phyloP scores from a whole-genome alignment of 1,140 invertebrate genomes.

The Neoseiulus cucumeris region DNA sequence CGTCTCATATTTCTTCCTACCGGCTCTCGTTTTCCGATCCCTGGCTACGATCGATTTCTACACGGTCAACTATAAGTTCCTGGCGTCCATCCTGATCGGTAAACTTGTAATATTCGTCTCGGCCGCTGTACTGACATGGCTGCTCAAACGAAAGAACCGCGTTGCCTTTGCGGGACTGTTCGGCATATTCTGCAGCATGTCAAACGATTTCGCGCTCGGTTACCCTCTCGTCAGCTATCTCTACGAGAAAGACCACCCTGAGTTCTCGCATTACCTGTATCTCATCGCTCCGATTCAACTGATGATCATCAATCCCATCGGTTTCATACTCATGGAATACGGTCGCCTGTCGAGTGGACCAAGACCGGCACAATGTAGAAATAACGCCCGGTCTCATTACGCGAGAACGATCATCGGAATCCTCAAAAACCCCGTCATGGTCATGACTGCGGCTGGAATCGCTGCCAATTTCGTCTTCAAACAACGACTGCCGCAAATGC shows the following conservation, averaged over 20 bases:
- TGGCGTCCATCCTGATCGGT: constrained; percentile 58
- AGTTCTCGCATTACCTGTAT: constrained; percentile 75
- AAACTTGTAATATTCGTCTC: constrained; percentile 66
- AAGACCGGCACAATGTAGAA: neutral
- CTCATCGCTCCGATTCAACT: constrained; percentile 80
- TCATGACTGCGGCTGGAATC: constrained; percentile 81
- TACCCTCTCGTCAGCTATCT: constrained; percentile 47
- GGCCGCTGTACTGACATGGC: constrained; percentile 52
- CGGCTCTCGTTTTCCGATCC: constrained; percentile 73
- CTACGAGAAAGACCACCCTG: constrained; percentile 48
- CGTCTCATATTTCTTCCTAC: constrained; percentile 76
- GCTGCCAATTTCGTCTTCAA: constrained; percentile 60
- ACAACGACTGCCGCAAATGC: constrained; percentile 47
- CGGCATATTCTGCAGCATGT: constrained; percentile 87
- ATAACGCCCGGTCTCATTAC: neutral
- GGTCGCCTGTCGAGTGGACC: neutral
- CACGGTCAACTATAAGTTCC: constrained; percentile 62
- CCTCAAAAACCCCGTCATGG: constrained; percentile 63
- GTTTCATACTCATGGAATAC: constrained; percentile 66
- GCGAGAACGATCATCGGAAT: constrained; percentile 38
- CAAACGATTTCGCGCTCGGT: constrained; percentile 93
- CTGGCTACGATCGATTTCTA: constrained; percentile 62
- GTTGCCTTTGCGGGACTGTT: constrained; percentile 65
- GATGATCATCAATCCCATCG: constrained; percentile 75
- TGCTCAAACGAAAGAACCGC: constrained; percentile 56